Conservation (phyloP, 2,888 invertebrate genomes). For the Orthonychiurus folsomi region DNA sequence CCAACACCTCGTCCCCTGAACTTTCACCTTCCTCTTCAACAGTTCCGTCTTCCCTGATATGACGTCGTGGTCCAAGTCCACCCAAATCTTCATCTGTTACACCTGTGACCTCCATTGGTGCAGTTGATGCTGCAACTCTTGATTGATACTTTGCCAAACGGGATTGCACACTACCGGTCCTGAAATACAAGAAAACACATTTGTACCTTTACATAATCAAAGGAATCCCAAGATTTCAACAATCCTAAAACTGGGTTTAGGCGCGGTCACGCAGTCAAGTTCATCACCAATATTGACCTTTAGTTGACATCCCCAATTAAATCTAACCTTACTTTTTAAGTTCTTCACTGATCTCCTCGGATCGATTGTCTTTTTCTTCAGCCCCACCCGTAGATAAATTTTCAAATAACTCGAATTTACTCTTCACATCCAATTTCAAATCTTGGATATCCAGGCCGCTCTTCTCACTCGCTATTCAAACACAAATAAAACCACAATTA, state of each 20-base stretch:
- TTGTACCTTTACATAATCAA: no score
- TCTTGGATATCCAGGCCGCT: not conserved
- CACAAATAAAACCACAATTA: no score
- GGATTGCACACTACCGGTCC: not conserved
- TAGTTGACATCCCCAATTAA: not conserved
- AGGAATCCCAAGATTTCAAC: no score
- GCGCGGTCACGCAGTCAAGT: no score
- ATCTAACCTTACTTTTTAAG: not conserved
- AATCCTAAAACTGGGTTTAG: no score
- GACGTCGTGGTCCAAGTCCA: not conserved
- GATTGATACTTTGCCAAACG: conserved; percentile 56
- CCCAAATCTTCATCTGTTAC: not conserved
- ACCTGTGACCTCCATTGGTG: not conserved
- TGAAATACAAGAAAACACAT: not conserved
- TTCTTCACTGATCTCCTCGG: not conserved
- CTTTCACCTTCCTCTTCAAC: not conserved
- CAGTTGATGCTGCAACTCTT: not conserved
- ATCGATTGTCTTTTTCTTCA: not conserved
- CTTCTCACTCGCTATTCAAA: not conserved
- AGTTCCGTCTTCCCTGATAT: not conserved
- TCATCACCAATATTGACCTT: no score
- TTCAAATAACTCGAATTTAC: not conserved
- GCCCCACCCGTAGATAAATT: not conserved
- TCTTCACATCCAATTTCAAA: not conserved
- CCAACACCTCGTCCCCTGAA: not conserved